Conservation (phyloP, 2,888 invertebrate species). For the Harpagoxenus sublaevis region DNA sequence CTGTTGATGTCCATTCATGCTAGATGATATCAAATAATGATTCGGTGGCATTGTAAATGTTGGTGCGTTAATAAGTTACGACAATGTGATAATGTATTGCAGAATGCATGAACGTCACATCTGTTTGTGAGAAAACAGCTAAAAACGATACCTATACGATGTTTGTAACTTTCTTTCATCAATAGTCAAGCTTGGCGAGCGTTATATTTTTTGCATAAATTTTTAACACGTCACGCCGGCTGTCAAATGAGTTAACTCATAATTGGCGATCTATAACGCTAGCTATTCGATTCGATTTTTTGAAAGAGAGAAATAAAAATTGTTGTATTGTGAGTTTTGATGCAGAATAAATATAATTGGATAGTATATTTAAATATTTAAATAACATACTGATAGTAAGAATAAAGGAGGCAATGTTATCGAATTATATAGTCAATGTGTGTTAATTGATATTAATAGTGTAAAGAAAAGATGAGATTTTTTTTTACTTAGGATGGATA, state of each 20-base stretch:
- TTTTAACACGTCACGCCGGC: not conserved
- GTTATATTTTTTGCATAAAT: not conserved
- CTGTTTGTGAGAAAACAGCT: not conserved
- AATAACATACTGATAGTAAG: not conserved
- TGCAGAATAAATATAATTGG: not conserved
- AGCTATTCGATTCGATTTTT: not conserved
- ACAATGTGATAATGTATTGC: slow-evolving; percentile 4
- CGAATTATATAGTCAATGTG: not conserved
- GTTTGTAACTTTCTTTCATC: not conserved
- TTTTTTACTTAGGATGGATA: not conserved
- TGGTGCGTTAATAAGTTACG: slow-evolving; percentile 21
- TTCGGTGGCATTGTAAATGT: slow-evolving; percentile 3
- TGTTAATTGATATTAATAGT: not conserved
- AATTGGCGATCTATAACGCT: not conserved
- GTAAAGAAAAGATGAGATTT: not conserved
- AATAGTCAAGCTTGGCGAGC: not conserved
- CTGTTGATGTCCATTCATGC: not conserved
- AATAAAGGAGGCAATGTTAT: not conserved
- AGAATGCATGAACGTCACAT: not conserved
- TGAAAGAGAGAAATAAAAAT: not conserved
- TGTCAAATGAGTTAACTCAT: not conserved
- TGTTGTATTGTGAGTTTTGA: not conserved
- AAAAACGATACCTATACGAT: not conserved
- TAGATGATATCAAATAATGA: slow-evolving; percentile 29
- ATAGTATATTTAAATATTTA: not conserved